Evolutionary conservation across 2,797 vertebrate genomes (phyloP).

Genomic region (Florisuga fusca): DNA sequence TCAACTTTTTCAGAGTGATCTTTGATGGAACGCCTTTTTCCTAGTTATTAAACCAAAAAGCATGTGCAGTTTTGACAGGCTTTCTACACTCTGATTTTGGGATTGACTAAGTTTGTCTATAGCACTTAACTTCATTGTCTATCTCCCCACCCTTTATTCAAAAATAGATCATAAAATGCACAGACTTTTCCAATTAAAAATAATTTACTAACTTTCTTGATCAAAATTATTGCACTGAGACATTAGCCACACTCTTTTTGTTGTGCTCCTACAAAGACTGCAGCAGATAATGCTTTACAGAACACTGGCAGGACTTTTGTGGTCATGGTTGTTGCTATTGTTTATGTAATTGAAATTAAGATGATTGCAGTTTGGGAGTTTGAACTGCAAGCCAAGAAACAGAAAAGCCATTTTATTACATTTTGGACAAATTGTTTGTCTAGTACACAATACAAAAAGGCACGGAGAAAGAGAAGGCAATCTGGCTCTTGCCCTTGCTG

Average conservation of each 20-base stretch:
- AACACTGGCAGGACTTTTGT: not conserved
- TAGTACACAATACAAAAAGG: not conserved
- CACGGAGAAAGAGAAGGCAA: not conserved
- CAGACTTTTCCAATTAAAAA: not conserved
- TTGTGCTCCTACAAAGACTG: not conserved
- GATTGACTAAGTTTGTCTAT: not conserved
- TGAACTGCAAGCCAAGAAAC: not conserved
- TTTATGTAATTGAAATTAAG: slow-evolving; percentile 17
- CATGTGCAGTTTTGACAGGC: not conserved
- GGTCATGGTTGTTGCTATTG: not conserved
- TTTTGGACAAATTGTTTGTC: not conserved
- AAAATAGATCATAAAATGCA: slow-evolving; percentile 26
- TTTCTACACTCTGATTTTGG: not conserved
- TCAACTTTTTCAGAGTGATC: not conserved
- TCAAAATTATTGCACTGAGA: not conserved
- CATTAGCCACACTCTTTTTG: not conserved
- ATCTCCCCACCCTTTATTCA: not conserved
- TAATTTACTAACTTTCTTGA: not conserved
- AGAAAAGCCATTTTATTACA: not conserved
- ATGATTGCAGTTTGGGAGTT: not conserved
- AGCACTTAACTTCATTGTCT: not conserved
- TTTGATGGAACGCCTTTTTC: not conserved
- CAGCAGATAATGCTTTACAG: not conserved
- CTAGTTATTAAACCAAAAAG: not conserved
- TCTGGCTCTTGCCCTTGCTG: not conserved